Evolutionary conservation across 2,797 vertebrate genomes (phyloP).

Genomic region (Hylomyscus alleni): DNA sequence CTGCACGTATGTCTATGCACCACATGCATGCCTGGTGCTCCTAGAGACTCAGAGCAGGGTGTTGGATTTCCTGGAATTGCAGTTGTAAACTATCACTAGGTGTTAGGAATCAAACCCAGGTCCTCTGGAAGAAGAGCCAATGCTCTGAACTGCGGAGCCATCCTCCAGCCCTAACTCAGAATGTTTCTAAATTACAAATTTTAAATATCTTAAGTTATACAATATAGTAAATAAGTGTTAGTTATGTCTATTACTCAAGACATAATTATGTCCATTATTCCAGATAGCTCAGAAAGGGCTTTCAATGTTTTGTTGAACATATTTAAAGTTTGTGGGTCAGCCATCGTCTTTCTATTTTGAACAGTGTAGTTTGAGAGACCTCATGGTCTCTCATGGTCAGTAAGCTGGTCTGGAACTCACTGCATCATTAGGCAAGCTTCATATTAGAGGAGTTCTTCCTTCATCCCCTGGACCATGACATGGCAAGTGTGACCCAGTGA

Average conservation of each 20-base stretch:
- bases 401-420: not conserved
- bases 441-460: not conserved
- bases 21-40: not conserved
- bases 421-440: not conserved
- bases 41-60: not conserved
- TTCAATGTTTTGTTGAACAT: not conserved
- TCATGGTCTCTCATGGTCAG: not conserved
- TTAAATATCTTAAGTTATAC: not conserved
- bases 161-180: not conserved
- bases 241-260: not conserved
- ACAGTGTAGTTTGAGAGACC: not conserved
- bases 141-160: not conserved
- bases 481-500: not conserved
- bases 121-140: not conserved
- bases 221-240: not conserved
- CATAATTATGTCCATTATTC: too few relatives aligned
- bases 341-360: not conserved
- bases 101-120: not conserved
- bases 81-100: not conserved
- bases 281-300: not conserved
- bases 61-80: not conserved
- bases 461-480: not conserved
- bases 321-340: not conserved
- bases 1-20: not conserved
- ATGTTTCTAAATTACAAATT: not conserved